A percentile compares a stretch with the other conserved stretches of the same genome.
Evolutionary conservation across 2,888 invertebrate genomes (phyloP).

Genomic region (Lacanobia oleracea): DNA sequence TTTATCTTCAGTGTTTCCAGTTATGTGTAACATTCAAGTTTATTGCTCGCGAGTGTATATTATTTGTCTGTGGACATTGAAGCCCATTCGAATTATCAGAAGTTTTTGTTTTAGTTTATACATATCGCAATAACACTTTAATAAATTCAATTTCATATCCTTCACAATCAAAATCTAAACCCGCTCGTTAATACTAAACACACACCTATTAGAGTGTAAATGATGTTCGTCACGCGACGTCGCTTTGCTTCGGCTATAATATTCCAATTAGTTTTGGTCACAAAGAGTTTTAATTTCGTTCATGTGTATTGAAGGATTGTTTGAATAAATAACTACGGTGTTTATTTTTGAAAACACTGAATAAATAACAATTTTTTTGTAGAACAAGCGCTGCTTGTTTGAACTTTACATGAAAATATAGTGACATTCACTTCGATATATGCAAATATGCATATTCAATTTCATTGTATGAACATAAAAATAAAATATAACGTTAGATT

Average conservation of each 20-base stretch:
- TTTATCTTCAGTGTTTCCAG: too few species aligned
- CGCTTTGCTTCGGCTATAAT: constrained; percentile 8
- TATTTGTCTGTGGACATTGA: background rate
- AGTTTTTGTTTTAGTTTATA: background rate
- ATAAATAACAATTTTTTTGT: constrained; percentile 1
- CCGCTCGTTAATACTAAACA: background rate
- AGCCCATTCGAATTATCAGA: background rate
- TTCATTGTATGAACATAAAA: background rate
- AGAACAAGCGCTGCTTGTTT: background rate
- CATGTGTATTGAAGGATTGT: background rate
- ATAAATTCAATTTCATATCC: constrained; percentile 5
- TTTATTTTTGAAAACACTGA: constrained; percentile 3
- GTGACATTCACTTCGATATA: background rate
- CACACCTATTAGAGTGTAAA: background rate
- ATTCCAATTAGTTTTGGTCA: constrained; percentile 21
- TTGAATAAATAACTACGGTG: background rate
- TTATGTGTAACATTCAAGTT: background rate
- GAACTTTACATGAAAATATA: background rate
- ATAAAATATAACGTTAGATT: background rate
- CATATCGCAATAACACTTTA: background rate
- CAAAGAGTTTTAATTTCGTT: constrained; percentile 16
- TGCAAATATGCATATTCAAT: background rate
- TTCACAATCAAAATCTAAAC: constrained; percentile 5
- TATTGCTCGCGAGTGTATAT: background rate
- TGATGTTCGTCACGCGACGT: constrained; percentile 30